Conservation (phyloP, 2,888 invertebrate species). For the Acholoe squamosa region DNA sequence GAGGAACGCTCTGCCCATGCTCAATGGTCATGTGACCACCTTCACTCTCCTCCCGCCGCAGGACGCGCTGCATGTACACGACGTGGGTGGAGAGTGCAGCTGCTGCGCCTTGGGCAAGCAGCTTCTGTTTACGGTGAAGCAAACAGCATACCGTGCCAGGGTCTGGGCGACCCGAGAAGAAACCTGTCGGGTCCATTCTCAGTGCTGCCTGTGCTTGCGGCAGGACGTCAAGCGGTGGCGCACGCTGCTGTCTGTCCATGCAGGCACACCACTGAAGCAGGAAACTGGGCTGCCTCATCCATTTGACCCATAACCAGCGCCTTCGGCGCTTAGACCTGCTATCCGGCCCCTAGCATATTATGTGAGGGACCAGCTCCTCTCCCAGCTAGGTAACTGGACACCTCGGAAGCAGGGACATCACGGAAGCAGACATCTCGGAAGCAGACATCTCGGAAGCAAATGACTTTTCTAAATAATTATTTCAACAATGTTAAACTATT, state of each 20-base stretch:
- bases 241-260: not conserved
- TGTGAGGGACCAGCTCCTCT: too few relatives aligned
- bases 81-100: not conserved
- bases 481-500: too few relatives aligned
- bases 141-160: constrained; percentile 13
- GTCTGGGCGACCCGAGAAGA: constrained; percentile 13
- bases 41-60: not conserved
- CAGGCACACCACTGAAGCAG: not conserved
- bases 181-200: not conserved
- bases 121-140: not conserved
- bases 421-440: too few relatives aligned
- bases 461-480: too few relatives aligned
- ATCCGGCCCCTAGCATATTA: too few relatives aligned
- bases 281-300: constrained; percentile 18
- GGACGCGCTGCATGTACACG: not conserved
- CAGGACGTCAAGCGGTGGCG: not conserved
- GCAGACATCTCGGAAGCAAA: too few relatives aligned
- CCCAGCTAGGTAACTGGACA: too few relatives aligned
- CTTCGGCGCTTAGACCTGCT: too few relatives aligned
- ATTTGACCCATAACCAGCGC: too few relatives aligned
- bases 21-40: constrained; percentile 42
- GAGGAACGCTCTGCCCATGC: constrained; percentile 40
- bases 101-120: not conserved
- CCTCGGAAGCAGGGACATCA: too few relatives aligned
- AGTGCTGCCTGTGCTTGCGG: constrained; percentile 21